Conservation (phyloP, 2,113 vertebrate species). For the Synchiropus splendidus region DNA sequence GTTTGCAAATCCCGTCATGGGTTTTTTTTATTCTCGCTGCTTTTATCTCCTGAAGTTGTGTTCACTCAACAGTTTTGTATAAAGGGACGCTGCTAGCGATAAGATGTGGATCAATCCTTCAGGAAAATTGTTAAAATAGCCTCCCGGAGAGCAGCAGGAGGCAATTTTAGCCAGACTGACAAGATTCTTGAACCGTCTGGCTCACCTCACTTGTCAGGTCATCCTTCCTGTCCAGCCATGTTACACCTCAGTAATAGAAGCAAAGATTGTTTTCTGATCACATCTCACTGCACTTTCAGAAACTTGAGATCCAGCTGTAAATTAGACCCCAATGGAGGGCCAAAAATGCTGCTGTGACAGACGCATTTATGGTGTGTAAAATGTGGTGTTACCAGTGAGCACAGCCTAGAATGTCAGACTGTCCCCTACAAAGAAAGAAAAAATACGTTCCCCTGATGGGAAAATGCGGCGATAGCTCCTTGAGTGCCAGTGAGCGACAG, state of each 20-base stretch:
- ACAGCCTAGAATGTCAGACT: slow-evolving; percentile 13
- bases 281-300: slow-evolving; percentile 3
- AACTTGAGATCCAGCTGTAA: background rate
- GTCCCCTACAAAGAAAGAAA: slow-evolving; percentile 8
- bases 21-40: too few species aligned
- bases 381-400: background rate
- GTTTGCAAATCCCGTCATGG: too few species aligned
- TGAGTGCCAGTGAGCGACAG: slow-evolving; percentile 19
- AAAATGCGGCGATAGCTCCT: slow-evolving; percentile 8
- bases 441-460: slow-evolving; percentile 1
- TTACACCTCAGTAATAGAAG: slow-evolving; percentile 2
- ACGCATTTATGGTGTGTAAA: slow-evolving; percentile 6
- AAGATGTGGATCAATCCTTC: too few species aligned
- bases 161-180: too few species aligned
- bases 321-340: slow-evolving; percentile 3
- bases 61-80: too few species aligned
- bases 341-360: slow-evolving; percentile 1
- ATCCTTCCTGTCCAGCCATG: background rate
- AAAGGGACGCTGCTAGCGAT: too few species aligned
- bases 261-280: too few species aligned
- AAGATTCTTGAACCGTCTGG: too few species aligned
- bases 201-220: too few species aligned
- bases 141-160: too few species aligned
- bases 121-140: too few species aligned
- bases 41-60: too few species aligned